Evolutionary conservation across 2,888 invertebrate genomes (phyloP).

Genomic region (Vesta saturnalis): DNA sequence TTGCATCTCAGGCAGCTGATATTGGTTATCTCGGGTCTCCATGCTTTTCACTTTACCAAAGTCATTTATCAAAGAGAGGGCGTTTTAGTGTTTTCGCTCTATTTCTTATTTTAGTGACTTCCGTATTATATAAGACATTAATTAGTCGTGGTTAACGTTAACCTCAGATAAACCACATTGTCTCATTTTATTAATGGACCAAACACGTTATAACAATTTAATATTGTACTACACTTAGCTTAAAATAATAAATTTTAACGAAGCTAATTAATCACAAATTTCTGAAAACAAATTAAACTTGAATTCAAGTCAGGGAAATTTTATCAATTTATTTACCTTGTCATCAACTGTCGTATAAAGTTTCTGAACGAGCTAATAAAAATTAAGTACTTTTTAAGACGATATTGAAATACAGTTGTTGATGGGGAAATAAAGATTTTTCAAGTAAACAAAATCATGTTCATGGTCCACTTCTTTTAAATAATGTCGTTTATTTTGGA

Average conservation of each 20-base stretch:
- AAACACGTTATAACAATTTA: background rate
- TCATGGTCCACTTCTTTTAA: slow-evolving; percentile 9
- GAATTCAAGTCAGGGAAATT: background rate
- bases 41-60: slow-evolving; percentile 48
- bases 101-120: slow-evolving; percentile 28
- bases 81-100: slow-evolving; percentile 35
- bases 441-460: slow-evolving; percentile 2
- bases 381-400: background rate
- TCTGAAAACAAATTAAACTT: background rate
- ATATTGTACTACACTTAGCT: background rate
- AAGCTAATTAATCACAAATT: background rate
- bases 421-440: slow-evolving; percentile 7
- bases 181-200: slow-evolving; percentile 2
- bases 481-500: slow-evolving; percentile 11
- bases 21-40: slow-evolving; percentile 48
- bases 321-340: background rate
- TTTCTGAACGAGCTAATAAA: background rate
- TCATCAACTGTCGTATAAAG: background rate
- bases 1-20: slow-evolving; percentile 35
- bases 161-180: background rate
- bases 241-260: background rate
- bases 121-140: slow-evolving; percentile 22
- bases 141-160: slow-evolving; percentile 18
- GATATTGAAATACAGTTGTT: background rate
- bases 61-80: slow-evolving; percentile 49